Conservation (phyloP, 2,113 vertebrate species). For the Caretta caretta region DNA sequence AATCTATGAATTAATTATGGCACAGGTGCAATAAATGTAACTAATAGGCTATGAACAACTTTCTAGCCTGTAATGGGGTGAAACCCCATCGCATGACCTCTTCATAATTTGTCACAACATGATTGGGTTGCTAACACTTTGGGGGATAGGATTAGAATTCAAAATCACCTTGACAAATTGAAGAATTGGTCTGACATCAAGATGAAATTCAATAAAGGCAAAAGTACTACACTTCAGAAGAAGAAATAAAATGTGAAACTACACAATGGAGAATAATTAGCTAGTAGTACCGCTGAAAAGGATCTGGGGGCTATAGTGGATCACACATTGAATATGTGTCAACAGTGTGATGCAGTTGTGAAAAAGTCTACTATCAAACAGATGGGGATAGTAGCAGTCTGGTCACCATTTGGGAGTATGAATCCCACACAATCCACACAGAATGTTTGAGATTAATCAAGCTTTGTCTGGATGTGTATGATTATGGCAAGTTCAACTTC, state of each 20-base stretch:
- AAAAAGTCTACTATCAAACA: neutral
- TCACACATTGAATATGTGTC: neutral
- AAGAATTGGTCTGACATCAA: no score
- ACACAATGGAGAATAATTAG: neutral
- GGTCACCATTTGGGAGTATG: neutral
- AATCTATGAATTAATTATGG: neutral
- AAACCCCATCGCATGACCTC: neutral
- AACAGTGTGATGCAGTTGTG: neutral
- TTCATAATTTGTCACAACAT: neutral
- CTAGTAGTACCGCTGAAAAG: neutral
- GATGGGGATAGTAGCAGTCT: fast-evolving
- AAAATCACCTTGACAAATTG: no score
- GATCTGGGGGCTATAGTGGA: neutral
- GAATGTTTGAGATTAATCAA: neutral
- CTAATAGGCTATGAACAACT: neutral
- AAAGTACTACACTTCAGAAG: neutral
- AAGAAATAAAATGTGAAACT: neutral
- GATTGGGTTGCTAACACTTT: no score
- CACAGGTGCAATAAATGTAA: neutral
- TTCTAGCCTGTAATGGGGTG: neutral
- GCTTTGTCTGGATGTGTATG: neutral
- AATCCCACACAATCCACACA: neutral
- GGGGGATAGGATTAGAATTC: no score
- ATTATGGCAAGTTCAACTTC: neutral
- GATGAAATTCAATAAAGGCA: neutral